A percentile compares a stretch with the other conserved stretches of the same genome.
Conservation (phyloP, 1,140 invertebrate species). For the Maniola jurtina region DNA sequence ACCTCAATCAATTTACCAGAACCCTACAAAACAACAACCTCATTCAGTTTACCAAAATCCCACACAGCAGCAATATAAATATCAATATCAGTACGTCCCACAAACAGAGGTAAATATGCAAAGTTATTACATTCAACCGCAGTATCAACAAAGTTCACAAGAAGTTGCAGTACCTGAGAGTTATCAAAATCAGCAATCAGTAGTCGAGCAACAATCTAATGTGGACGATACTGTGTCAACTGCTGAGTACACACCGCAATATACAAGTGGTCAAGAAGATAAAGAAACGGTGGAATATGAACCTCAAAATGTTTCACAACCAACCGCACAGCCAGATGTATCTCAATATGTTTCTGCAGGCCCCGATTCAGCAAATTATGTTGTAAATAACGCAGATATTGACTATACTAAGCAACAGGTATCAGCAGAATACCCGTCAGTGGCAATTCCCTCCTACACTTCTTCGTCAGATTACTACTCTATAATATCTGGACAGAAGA, state of each 20-base stretch:
- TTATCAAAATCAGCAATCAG: constrained; percentile 38
- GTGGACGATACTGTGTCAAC: constrained; percentile 26
- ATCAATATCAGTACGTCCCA: constrained; percentile 58
- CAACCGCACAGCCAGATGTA: constrained; percentile 21
- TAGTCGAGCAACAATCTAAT: constrained; percentile 29
- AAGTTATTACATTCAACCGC: constrained; percentile 51
- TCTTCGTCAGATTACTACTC: constrained; percentile 39
- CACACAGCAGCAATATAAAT: constrained; percentile 49
- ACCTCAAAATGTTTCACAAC: constrained; percentile 26
- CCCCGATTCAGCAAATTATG: constrained; percentile 35
- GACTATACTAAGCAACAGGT: constrained; percentile 32
- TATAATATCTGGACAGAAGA: constrained; percentile 38
- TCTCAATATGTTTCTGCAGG: constrained; percentile 33
- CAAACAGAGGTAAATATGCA: constrained; percentile 41
- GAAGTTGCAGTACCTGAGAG: constrained; percentile 21
- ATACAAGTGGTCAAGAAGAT: constrained; percentile 30
- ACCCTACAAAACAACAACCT: constrained; percentile 42
- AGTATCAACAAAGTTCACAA: constrained; percentile 42
- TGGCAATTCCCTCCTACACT: constrained; percentile 30
- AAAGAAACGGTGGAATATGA: constrained; percentile 38
- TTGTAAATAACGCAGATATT: constrained; percentile 30
- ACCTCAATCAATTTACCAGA: constrained; percentile 50
- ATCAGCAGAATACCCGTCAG: constrained; percentile 29
- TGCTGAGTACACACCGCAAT: constrained; percentile 41
- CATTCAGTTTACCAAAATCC: constrained; percentile 53